phyloP scores from a whole-genome alignment of 2,113 vertebrate species.

The Emberiza fucata region DNA sequence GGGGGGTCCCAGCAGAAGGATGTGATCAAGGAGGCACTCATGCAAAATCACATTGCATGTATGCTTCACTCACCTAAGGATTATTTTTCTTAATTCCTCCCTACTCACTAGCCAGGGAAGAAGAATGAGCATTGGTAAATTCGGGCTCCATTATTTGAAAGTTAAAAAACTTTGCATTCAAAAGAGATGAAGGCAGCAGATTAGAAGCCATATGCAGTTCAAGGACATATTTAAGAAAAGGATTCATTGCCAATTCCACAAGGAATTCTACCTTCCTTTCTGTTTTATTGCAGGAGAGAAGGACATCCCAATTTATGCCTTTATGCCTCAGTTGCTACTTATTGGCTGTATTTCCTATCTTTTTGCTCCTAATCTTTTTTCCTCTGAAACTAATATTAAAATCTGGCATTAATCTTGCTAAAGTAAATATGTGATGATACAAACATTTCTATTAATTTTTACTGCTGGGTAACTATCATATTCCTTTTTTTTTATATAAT shows the following conservation, averaged over 20 bases:
- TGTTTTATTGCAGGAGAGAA: background rate
- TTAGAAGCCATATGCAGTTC: background rate
- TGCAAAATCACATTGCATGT: background rate
- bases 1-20: background rate
- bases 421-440: background rate
- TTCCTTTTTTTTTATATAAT: background rate
- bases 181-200: background rate
- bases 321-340: background rate
- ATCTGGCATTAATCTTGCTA: background rate
- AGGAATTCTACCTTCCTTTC: background rate
- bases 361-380: background rate
- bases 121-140: background rate
- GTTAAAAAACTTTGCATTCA: background rate
- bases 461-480: background rate
- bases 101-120: background rate
- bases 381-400: background rate
- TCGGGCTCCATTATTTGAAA: background rate
- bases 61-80: background rate
- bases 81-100: background rate
- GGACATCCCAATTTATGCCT: background rate
- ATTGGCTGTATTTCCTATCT: background rate
- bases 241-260: background rate
- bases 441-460: background rate
- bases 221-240: background rate
- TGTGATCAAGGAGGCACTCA: background rate